Base-by-base conservation (phyloP, 2,888 invertebrate species). In the Drosophila crucigera region DNA sequence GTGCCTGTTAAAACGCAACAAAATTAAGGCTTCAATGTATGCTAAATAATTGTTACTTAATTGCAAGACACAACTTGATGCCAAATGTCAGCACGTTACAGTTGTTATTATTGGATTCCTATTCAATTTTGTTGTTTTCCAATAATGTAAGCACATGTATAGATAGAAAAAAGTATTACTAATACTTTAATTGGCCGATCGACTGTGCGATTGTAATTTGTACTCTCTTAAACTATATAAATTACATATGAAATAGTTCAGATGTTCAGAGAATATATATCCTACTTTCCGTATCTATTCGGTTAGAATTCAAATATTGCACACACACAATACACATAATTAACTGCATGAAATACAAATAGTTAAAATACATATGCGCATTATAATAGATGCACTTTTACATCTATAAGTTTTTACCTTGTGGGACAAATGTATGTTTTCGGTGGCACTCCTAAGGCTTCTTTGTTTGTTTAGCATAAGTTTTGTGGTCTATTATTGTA, bases 1-100 rank as follows among this genome's bases (percentile, higher is more conserved):
- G 90, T 87, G 89, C 89, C 84, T 84, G 87, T 82, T 79, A 54
- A 72, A 76, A 83, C 84, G 80, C 89, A 85, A 89, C 89, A 86
- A 85, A 76, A 73, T 72, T 76, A 80, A 60, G 76, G 78, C 72
- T 85, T 66, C 65, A 66, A 60, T 50, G 49, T 47, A 73, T 49
- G 59, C 69, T 67, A 66, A 54, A 66, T 63, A 68, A 68, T 61
- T 73, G 59, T 64, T 68, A 67, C 37, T 55, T 39, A 54, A 37
- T 49, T 61, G 52, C 30, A 70, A 67, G 30, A 64, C 28, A 72
- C 43, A 74, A 66, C 53, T 62, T 49, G 59, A 55, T 68, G 71
- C 71, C 75, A 80, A 80, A 74, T 73, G 62, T 68, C 74, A 73
- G 65, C 59, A 64, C 61, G 59, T 50, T 75, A 58, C 58, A 62